Base-by-base conservation (phyloP, 2,113 vertebrate genomes). In the Ictalurus furcatus region DNA sequence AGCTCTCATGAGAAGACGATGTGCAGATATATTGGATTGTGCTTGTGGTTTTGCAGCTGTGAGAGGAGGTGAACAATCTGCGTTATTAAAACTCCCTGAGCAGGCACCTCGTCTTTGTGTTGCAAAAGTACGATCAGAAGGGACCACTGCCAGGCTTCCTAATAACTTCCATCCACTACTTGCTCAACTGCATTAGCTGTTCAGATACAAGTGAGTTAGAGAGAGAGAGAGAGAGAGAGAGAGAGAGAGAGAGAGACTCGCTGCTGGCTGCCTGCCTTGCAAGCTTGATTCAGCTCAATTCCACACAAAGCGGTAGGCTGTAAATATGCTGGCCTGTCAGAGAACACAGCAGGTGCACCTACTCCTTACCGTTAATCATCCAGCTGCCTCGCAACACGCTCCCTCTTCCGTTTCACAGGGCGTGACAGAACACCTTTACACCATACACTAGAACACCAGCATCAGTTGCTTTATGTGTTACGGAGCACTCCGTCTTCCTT, bases 281-380 rank as follows among this genome's bases (percentile, higher is more conserved):
- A 23, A 88, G 69, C 56, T 74, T 81, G 54, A 63, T 86, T 86
- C 80, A 48, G 71, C 74, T 79, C 67, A 44, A 63, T 76, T 71
- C 59, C 84, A 44, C 80, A 67, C 84, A 87, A 81, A 67, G 40
- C 54, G n/a, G 84, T 44, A 89, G 82, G 81, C 87, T 84, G 89
- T 91, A 89, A 91, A 91, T 90, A 90, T 84, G 76, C 89, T 87
- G 67, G 63, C 73, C 79, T 87, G 88, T 91, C 91, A 85, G 58
- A 87, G 82, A 48, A 87, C 85, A 71, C 88, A 87, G 89, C 89
- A 91, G 90, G 89, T 87, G 84, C 54, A 28, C 63, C 61, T 40
- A 37, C 81, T 48, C 19, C 74, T 84, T 59, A 34, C 89, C 13
- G 74, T 84, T 89, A 89, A 90, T 90, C 88, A 87, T 92, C 88